Evolutionary conservation across 2,113 vertebrate species (phyloP), one percentile per base, ranked within the genome.

Genomic region (Noctilio leporinus): DNA sequence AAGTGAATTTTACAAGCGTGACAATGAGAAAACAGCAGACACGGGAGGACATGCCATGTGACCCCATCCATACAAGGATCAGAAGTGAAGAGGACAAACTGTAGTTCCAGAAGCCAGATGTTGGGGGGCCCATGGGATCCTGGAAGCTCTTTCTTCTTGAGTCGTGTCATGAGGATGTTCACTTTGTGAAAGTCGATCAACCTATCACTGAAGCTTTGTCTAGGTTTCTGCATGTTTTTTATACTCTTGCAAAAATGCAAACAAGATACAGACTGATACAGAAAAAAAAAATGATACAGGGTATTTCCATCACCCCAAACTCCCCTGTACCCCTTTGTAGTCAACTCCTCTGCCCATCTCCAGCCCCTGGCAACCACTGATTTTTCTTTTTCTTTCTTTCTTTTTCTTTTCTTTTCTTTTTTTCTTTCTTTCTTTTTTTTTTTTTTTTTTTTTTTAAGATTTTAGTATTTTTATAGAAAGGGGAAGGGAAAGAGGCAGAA

Each of bases 21-120:
- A 26, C 1, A 4, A 7, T 26, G 35, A 45, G n/a, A 2, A 30
- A 12, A 30, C 26, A 24, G 30, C 15, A 26, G 49, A 53, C 10
- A 0, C 64, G 40, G 22, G n/a, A 7, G 28, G 7, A 11, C 7
- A 2, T 26, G 7, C 53, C 19, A 0, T 2, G 0, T 1, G n/a
- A 6, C 1, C 5, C 7, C 69, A 38, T 43, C 28, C 10, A 2
- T 10, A 17, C 7, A 17, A 20, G n/a, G 43, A 6, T 33, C 55
- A 28, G 2, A 10, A 16, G 14, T 17, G 40, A 70, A 67, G 24
- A 70, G 73, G 24, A 45, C 10, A 2, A 7, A 26, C n/a, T 9
- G 2, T 10, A 10, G 28, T 4, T 62, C 33, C 16, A 10, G 49
- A 55, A 85, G 64, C 19, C 30, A 19, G 65, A 8, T 28, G 20